Evolutionary conservation across 1,140 invertebrate species (phyloP).

Genomic region (Sarcophaga bullata): DNA sequence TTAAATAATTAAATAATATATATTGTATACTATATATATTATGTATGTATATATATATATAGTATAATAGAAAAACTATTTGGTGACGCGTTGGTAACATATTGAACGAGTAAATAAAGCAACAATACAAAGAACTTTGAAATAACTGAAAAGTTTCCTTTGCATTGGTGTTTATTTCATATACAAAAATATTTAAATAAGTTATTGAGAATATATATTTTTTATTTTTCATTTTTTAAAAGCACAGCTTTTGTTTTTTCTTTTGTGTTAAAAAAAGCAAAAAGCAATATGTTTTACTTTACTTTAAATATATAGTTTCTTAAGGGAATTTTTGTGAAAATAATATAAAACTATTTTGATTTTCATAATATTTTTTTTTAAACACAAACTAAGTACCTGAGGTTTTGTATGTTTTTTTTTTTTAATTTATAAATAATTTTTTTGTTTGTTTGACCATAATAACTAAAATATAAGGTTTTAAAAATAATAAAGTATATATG

Average conservation of each 20-base stretch:
- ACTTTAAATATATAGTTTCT: neutral
- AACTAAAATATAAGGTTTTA: conserved; percentile 17
- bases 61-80: too few species aligned
- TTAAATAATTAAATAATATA: too few species aligned
- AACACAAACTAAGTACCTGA: conserved; percentile 47
- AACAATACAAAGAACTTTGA: too few species aligned
- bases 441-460: neutral
- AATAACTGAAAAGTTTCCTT: too few species aligned
- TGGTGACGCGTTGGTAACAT: too few species aligned
- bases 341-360: neutral
- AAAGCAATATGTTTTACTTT: too few species aligned
- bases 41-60: too few species aligned
- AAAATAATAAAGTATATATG: conserved; percentile 24
- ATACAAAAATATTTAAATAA: neutral
- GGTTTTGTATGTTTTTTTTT: conserved; percentile 32
- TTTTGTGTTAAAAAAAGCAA: neutral
- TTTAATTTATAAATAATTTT: conserved; percentile 33
- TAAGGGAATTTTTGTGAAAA: conserved; percentile 17
- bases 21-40: too few species aligned
- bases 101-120: too few species aligned
- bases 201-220: neutral
- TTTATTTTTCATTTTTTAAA: neutral
- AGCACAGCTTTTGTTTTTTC: conserved; percentile 30
- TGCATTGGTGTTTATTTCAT: neutral
- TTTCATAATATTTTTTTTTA: neutral